These are phyloP conservation scores for Corella eumyota DNA, from an alignment of 23 tunicate species.

Conservation along the genomic window DNA sequence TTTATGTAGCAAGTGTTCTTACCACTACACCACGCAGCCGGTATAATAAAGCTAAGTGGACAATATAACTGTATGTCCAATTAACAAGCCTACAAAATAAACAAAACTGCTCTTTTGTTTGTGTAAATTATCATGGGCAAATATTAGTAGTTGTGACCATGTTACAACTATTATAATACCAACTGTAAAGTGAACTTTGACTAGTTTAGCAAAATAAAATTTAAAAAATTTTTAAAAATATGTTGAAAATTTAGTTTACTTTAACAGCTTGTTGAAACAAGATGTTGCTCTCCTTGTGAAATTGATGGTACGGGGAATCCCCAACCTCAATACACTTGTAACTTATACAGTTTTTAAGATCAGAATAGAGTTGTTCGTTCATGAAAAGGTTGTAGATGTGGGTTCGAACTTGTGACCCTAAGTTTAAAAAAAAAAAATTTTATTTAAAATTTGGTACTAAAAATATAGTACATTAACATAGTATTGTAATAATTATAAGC, in stretches of 20 bases:
- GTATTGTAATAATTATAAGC: no score
- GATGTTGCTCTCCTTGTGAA: constrained; percentile 23
- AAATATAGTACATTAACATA: neutral
- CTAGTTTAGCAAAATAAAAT: neutral
- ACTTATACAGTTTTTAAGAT: constrained; percentile 17
- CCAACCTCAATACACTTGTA: constrained; percentile 30
- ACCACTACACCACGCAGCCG: no score
- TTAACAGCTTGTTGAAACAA: constrained; percentile 24
- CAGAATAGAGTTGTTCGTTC: constrained; percentile 29
- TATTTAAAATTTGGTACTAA: neutral
- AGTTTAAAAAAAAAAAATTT: neutral
- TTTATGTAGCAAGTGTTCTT: no score
- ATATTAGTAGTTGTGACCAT: no score
- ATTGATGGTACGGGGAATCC: constrained; percentile 8
- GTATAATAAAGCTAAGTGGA: no score
- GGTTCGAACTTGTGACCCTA: constrained; percentile 61
- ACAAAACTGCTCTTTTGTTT: no score
- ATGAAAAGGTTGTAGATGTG: constrained; percentile 36
- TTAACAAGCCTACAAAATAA: no score
- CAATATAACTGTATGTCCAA: no score
- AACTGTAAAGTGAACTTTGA: no score
- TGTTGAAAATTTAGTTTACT: constrained; percentile 5
- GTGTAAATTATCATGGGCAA: no score
- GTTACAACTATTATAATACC: no score
- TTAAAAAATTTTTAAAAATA: neutral